Evolutionary conservation across 1,140 invertebrate genomes (phyloP), one percentile per base, ranked within the genome.

Genomic region (Eulimnadia texana): DNA sequence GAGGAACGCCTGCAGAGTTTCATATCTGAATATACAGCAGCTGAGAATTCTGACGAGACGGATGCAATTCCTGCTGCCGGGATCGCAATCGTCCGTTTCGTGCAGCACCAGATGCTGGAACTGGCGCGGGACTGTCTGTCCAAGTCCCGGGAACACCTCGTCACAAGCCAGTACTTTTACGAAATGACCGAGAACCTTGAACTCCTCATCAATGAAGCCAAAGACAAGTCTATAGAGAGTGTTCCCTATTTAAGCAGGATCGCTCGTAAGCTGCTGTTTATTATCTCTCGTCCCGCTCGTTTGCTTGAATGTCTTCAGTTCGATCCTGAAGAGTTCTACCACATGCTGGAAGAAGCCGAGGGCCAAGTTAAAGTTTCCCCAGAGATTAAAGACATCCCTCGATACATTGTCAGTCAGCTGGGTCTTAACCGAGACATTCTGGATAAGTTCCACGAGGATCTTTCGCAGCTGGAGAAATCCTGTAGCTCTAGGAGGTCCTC

Each of bases 251-350:
- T 94, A 57, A 90, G 85, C 19, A 82, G 82, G 49, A 77, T 90
- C 16, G 87, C 93, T 64, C 91, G 91, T 71, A 92, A 94, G 71
- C 76, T 99, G 9, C 76, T 98, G 16, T 74, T 99, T 58, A 94
- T 98, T 64, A 92, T 99, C 70, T 96, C 93, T n/a, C 79, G 96
- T 57, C 93, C 96, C 50, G 95, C 96, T 6, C 78, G 96, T 13
- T 76, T 99, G 19, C 78, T 99, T 2, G 96, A 99, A 73, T 99
- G 96, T 69, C 78, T 99, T 64, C 95, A 99, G 78, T 99, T 99
- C 76, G 94, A 99, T 79, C 96, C 96, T 1, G 93, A 98, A 74
- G 90, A 98, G 70, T 99, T 99, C 78, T 99, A 98, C 76, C 85
- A 94, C 70, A 78, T 98, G 53, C 76, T 99, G n/a, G 95, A 98